Evolutionary conservation across 1,140 invertebrate species (phyloP).

Genomic region (Caenorhabditis inopinata): DNA sequence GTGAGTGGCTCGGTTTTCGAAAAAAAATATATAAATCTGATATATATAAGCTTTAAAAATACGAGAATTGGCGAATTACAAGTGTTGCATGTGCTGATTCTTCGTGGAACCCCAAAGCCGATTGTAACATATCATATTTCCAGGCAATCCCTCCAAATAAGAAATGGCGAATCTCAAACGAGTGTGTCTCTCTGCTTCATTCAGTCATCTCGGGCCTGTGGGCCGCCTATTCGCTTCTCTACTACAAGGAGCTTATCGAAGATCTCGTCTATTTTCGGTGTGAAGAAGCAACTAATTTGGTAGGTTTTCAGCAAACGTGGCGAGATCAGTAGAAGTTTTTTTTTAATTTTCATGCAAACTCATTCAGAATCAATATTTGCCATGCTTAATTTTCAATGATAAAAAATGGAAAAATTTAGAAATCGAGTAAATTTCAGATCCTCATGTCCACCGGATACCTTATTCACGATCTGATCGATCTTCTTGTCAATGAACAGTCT

Average conservation of each 20-base stretch:
- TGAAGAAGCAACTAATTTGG: constrained; percentile 39
- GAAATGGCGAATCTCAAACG: constrained; percentile 66
- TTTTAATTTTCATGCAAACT: too few species aligned
- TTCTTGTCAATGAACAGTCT: constrained; percentile 62
- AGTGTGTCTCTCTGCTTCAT: constrained; percentile 61
- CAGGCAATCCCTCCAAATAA: constrained; percentile 64
- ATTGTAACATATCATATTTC: too few species aligned
- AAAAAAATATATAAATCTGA: too few species aligned
- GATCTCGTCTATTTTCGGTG: constrained; percentile 52
- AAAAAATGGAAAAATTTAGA: neutral
- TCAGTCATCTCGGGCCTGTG: constrained; percentile 60
- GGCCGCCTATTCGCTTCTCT: constrained; percentile 50
- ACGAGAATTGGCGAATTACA: too few species aligned
- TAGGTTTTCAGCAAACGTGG: neutral
- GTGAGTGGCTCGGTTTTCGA: too few species aligned
- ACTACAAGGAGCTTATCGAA: constrained; percentile 46
- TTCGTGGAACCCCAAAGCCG: too few species aligned
- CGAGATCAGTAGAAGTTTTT: too few species aligned
- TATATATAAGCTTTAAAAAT: too few species aligned
- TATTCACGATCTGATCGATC: constrained; percentile 61
- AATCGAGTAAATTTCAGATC: constrained; percentile 49
- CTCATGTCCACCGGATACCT: constrained; percentile 63
- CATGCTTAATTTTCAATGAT: neutral
- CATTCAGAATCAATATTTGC: neutral
- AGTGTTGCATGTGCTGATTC: too few species aligned